Conservation (phyloP, 2,113 vertebrate genomes). For the Cebidichthys violaceus region DNA sequence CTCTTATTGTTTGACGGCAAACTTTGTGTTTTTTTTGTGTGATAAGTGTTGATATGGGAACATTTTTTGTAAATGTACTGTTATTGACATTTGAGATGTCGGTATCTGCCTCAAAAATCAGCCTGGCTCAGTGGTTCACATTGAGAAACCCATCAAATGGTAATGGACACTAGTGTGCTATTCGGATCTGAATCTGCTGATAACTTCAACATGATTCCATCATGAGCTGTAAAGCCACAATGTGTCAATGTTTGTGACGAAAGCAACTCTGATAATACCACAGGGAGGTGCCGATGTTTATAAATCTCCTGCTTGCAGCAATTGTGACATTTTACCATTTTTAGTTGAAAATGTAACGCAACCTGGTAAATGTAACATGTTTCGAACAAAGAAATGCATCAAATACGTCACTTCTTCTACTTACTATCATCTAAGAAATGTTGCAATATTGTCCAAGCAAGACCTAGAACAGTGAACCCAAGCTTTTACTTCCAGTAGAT, state of each 20-base stretch:
- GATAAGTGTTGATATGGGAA: neutral
- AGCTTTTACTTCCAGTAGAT: neutral
- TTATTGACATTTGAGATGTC: neutral
- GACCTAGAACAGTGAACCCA: no score
- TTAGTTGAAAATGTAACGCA: neutral
- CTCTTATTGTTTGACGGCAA: neutral
- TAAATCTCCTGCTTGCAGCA: neutral
- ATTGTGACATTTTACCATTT: neutral
- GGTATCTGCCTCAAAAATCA: neutral
- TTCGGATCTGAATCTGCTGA: neutral
- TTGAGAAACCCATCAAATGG: no score
- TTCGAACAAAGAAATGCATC: neutral
- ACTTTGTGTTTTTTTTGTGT: neutral
- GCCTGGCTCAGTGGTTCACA: neutral
- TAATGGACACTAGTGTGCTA: no score
- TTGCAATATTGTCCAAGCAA: neutral
- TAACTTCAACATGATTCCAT: neutral
- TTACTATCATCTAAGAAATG: no score
- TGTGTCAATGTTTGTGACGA: no score
- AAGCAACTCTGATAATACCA: neutral
- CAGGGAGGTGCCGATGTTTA: neutral
- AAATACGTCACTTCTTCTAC: neutral
- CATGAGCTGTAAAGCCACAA: neutral
- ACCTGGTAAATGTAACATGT: neutral
- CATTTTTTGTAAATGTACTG: neutral